Evolutionary conservation across 2,888 invertebrate species (phyloP), one percentile per base, ranked within the genome.

Genomic region (Rhingia rostrata): DNA sequence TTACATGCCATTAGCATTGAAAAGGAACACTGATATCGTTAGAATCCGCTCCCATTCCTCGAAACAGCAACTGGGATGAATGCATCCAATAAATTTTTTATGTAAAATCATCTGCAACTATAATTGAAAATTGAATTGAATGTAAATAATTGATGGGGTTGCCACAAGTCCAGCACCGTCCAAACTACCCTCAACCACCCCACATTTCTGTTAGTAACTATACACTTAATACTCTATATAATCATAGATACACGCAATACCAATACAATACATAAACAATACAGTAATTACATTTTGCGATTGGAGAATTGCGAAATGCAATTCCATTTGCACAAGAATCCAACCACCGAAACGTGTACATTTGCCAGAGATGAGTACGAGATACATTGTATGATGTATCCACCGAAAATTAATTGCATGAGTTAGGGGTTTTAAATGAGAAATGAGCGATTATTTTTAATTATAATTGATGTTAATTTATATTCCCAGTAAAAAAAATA

Each of bases 401-500:
- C 69, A 75, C 5, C 41, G 41, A 70, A 22, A 70, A 84, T 84
- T 84, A 84, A 80, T 80, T 64, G 49, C 41, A 74, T 74, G 74
- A 75, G 74, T 80, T 75, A 84, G 66, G 22, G 60, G 63, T 54
- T 74, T 79, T 69, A 45, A 64, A 84, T 80, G 74, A 83, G 58
- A 70, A 61, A 80, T 78, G 79, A 74, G 35, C 56, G 73, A 67
- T 78, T 54, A 47, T 45, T 64, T 78, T 74, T 30, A 79, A 69
- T 84, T 74, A 56, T 64, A 84, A 64, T 78, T 69, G 67, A 77
- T 79, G 79, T 84, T 74, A 67, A 79, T 79, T 61, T 73, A 70
- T 70, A 60, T 70, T n/a, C 35, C 54, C 51, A 51, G 35, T 6
- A 39, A 32, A 6, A 56, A 37, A 2, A 43, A 43, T 43, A 54